A percentile compares a stretch with the other conserved stretches of the same genome.
These are phyloP conservation scores for Pachliopta kotzebuea DNA, from an alignment of 2,888 invertebrate species.

Conservation along the genomic window DNA sequence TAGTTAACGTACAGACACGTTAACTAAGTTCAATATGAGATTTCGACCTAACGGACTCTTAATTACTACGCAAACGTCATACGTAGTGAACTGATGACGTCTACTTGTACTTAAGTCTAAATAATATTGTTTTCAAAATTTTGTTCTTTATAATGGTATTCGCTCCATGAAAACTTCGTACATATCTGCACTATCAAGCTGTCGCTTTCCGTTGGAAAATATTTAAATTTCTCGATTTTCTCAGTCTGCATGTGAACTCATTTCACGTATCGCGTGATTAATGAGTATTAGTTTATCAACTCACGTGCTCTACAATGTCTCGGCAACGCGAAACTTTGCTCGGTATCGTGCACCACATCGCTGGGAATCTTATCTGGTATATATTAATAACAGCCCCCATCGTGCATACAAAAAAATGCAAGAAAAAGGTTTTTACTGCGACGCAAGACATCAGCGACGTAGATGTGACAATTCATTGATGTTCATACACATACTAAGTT, in stretches of 20 bases:
- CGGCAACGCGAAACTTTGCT: constrained; percentile 45
- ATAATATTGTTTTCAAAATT: no score
- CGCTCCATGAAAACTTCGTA: background rate
- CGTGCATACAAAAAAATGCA: constrained; percentile 54
- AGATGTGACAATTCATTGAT: constrained; percentile 42
- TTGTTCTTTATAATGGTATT: no score
- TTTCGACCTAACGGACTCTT: background rate
- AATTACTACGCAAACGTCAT: no score
- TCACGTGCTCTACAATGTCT: constrained; percentile 41
- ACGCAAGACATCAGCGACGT: constrained; percentile 34
- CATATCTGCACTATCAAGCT: background rate
- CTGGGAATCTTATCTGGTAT: constrained; percentile 57
- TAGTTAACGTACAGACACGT: no score
- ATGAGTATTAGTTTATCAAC: constrained; percentile 31
- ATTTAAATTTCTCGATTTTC: constrained; percentile 20
- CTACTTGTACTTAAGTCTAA: no score
- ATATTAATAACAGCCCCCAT: constrained; percentile 59
- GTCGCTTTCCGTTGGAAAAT: constrained; percentile 5
- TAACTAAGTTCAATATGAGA: no score
- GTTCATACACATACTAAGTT: background rate
- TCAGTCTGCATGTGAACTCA: constrained; percentile 17
- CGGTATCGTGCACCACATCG: constrained; percentile 58
- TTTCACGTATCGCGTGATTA: constrained; percentile 28
- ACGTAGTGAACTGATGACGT: no score
- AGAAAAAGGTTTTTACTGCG: constrained; percentile 50